Evolutionary conservation across 2,113 vertebrate species (phyloP), one percentile per base, ranked within the genome.

Genomic region (Aleadryas rufinucha): DNA sequence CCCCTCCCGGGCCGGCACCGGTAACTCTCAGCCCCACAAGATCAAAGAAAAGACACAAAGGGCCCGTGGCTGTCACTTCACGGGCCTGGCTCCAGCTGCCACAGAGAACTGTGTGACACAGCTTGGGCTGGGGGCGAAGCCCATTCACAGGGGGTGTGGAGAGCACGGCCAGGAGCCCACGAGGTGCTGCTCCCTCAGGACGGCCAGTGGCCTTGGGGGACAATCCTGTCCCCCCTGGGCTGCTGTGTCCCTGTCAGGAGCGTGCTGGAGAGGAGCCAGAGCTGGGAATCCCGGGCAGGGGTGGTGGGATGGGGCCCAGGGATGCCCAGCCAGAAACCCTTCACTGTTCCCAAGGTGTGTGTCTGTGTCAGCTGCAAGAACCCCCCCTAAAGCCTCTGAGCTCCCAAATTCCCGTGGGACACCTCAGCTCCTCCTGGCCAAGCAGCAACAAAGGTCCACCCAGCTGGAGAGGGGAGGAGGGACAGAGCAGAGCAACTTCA

Each of bases 361-460:
- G 54, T 19, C 37, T 0, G 8, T 45, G 21, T 4, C 80, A 42
- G 74, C 89, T 80, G 60, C 37, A 33, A 57, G 49, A 60, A 2
- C 23, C 35, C 41, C 41, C 27, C 9, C 2, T 0, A 24, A 83
- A 60, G 11, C 41, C 84, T 42, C 45, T 42, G 70, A 92, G 44
- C 35, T 63, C 64, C 89, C 77, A 72, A 15, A 49, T 42, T 39
- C 74, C 57, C 0, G 0, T 7, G 45, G 33, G 35, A 41, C 23
- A n/a, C 12, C 41, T 50, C 26, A 2, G 39, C 64, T 71, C 60
- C 66, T 86, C 50, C 26, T 10, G 16, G 56, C 21, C 41, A 13
- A 57, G 69, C 37, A 35, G 68, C 3, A 1, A 6, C 4, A 1
- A 41, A 53, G 33, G 19, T 9, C 4, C 7, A 1, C 5, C 13